These are phyloP conservation scores for Phoxinus dragarum DNA, from an alignment of 2,797 vertebrate species.

Conservation along the genomic window DNA sequence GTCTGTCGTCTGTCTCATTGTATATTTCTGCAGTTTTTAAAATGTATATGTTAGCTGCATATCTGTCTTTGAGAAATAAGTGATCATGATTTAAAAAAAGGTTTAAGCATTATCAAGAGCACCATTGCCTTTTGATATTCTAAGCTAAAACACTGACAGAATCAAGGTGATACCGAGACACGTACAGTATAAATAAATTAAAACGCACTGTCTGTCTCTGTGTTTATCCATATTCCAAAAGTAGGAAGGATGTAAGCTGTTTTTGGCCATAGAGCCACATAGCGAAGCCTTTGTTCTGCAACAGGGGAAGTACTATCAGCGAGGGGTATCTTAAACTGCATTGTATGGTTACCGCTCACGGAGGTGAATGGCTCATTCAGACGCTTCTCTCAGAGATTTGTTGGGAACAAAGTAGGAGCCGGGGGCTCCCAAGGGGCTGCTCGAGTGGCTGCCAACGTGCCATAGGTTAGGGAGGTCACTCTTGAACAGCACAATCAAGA, in stretches of 20 bases:
- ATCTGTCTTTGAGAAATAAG: background rate
- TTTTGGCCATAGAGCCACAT: slow-evolving; percentile 76
- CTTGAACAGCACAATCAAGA: slow-evolving; percentile 83
- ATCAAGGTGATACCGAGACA: slow-evolving; percentile 67
- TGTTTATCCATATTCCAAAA: slow-evolving; percentile 77
- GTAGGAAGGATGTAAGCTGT: slow-evolving; percentile 84
- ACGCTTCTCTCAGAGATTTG: slow-evolving; percentile 59
- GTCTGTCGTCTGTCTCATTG: background rate
- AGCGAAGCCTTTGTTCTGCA: slow-evolving; percentile 77
- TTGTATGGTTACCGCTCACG: slow-evolving; percentile 72
- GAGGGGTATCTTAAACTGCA: slow-evolving; percentile 79
- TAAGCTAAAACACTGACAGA: slow-evolving; percentile 73
- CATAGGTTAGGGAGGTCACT: slow-evolving; percentile 84
- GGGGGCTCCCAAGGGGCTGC: slow-evolving; percentile 60
- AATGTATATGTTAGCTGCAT: background rate
- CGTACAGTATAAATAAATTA: slow-evolving; percentile 76
- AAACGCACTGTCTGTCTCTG: slow-evolving; percentile 77
- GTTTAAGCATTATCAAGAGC: background rate
- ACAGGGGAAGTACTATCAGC: slow-evolving; percentile 76
- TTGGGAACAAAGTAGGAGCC: slow-evolving; percentile 71
- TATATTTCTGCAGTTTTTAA: background rate
- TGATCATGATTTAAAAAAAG: background rate
- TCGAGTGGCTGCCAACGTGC: slow-evolving; percentile 81
- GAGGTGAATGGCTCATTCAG: slow-evolving; percentile 75
- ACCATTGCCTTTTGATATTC: slow-evolving; percentile 66